A percentile compares a stretch with the other conserved stretches of the same genome.
Conservation (phyloP, 2,113 vertebrate genomes). For the Heterocephalus glaber region DNA sequence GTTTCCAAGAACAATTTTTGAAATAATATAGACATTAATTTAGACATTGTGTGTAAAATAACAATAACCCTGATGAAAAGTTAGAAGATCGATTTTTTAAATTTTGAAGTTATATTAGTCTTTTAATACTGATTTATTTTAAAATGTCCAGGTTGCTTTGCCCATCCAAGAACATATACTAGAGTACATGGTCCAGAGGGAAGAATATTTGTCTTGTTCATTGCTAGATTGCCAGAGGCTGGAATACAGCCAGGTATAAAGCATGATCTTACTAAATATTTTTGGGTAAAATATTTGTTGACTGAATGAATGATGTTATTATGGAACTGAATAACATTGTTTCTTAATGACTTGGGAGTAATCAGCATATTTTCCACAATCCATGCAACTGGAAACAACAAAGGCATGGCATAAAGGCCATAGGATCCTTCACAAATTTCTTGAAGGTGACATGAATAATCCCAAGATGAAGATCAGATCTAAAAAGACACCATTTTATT, state of each 20-base stretch:
- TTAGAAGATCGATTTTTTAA: slow-evolving; percentile 2
- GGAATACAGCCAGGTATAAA: background rate
- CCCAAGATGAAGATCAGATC: slow-evolving; percentile 12
- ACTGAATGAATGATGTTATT: slow-evolving; percentile 43
- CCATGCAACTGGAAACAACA: slow-evolving; percentile 43
- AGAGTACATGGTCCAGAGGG: background rate
- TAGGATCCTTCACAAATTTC: slow-evolving; percentile 36
- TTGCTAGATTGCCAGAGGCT: background rate
- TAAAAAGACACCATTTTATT: background rate
- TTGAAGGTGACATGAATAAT: slow-evolving; percentile 52
- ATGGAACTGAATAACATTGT: slow-evolving; percentile 31
- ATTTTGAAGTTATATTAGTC: background rate
- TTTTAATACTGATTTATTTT: background rate
- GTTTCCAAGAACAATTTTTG: background rate
- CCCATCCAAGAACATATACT: background rate
- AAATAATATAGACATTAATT: background rate
- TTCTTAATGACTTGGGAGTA: background rate
- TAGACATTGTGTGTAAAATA: background rate
- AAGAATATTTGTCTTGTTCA: slow-evolving; percentile 33
- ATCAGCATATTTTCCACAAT: slow-evolving; percentile 16
- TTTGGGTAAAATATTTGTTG: slow-evolving; percentile 51
- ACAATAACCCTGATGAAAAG: background rate
- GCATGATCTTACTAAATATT: background rate
- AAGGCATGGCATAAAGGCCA: background rate
- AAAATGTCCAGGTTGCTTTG: background rate